phyloP scores from a whole-genome alignment of 1,140 invertebrate species.

The Tetragnatha versicolor region DNA sequence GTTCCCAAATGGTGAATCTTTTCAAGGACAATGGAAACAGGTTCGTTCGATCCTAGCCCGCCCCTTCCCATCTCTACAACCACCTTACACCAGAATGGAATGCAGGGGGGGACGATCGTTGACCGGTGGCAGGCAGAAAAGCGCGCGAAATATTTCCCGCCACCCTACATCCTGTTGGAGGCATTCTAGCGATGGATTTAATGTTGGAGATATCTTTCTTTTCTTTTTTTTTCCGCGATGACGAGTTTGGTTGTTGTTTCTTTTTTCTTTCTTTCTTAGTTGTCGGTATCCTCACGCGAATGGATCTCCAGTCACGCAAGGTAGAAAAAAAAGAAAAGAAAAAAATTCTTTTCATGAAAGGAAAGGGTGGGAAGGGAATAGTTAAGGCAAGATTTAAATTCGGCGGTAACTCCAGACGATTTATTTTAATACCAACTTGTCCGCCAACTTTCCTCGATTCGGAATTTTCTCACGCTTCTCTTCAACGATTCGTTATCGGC shows the following conservation, averaged over 20 bases:
- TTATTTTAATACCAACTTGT: no score
- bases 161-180: slow-evolving; percentile 31
- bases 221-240: background rate
- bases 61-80: background rate
- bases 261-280: background rate
- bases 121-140: slow-evolving; percentile 18
- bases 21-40: slow-evolving; percentile 25
- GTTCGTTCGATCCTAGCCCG: no score
- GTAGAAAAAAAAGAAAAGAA: no score
- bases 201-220: background rate
- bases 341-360: no score
- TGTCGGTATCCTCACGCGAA: slow-evolving; percentile 16
- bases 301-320: slow-evolving; percentile 5
- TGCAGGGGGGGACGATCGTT: slow-evolving; percentile 5
- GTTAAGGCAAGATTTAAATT: no score
- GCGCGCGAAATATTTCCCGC: slow-evolving; percentile 36
- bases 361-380: no score
- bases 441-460: no score
- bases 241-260: no score
- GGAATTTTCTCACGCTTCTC: no score
- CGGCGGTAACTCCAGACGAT: no score
- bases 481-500: no score
- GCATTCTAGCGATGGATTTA: slow-evolving; percentile 18
- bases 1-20: no score
- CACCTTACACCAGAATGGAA: slow-evolving; percentile 34